Evolutionary conservation across 2,888 invertebrate genomes (phyloP), one percentile per base, ranked within the genome.

Genomic region (Anagyrus pseudococci): DNA sequence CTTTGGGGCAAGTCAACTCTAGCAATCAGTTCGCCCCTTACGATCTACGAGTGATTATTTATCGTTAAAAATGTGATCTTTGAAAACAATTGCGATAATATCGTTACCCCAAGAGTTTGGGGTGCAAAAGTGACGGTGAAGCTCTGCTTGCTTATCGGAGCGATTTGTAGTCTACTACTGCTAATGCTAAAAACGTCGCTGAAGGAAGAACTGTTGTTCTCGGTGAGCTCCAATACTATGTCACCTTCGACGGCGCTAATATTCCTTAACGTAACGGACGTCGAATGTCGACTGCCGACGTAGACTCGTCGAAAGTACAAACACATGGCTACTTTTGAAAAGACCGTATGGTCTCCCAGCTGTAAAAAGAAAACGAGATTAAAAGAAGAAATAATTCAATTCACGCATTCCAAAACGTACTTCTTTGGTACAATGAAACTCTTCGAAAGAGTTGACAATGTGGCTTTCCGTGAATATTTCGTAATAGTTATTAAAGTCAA

Each of bases 401-500:
- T 37, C 8, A 29, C 37, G 4, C 0, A n/a, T 17, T 23, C 4
- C 2, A 40, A 47, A 44, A 4, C 52, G 15, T 48, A 82, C 82
- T 72, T 82, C 74, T 56, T 84, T 83, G 1, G 82, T 83, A 43
- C 82, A 81, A 71, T 82, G 79, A 67, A 86, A 85, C 64, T 87
- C 85, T 0, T 80, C 72, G 49, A 85, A 70, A 58, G 78, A 81
- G 70, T 86, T 83, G 1, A 87, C 84, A 62, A 88, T 82, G 20
- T 85, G 81, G 70, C 86, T 86, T 74, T 87, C 86, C 63, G 83
- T 82, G 72, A 88, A 88, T 1, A 88, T 86, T 2, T 82, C 83
- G 56, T 84, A 82, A 22, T 84, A 74, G 73, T 88, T 84, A 74
- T 83, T 80, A 60, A 88, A 84, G 72, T 87, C 85, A 58, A 88